Conservation (phyloP, 2,888 invertebrate genomes). For the Ophion ellenae region DNA sequence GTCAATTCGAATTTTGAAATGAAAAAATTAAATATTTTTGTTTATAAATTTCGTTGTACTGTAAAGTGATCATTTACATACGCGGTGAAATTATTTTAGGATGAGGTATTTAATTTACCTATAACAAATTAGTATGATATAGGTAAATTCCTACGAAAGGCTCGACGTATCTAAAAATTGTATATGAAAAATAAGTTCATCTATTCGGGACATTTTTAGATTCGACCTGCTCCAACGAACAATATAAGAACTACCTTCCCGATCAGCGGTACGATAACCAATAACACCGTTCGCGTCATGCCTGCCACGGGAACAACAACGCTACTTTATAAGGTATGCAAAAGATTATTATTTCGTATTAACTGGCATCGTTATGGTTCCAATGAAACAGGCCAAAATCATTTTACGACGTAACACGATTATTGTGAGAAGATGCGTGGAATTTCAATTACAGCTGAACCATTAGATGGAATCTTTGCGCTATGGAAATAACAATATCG, state of each 20-base stretch:
- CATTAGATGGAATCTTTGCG: no score
- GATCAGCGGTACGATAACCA: conserved; percentile 71
- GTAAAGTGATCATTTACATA: no score
- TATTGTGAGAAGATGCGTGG: no score
- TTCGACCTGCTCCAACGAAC: conserved; percentile 62
- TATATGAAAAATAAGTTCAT: neutral
- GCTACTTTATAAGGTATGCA: conserved; percentile 73
- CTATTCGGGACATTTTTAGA: conserved; percentile 49
- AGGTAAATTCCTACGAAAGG: no score
- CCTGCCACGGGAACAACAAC: conserved; percentile 74
- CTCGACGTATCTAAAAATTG: neutral
- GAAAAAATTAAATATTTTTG: no score
- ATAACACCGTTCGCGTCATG: conserved; percentile 78
- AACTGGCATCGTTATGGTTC: neutral
- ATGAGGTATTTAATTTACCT: no score
- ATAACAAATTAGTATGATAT: no score
- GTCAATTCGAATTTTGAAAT: no score
- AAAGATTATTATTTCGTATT: neutral
- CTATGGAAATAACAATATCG: no score
- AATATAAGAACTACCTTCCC: conserved; percentile 60
- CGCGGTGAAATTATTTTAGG: no score
- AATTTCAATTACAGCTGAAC: no score
- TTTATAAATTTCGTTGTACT: no score
- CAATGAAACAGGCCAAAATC: neutral
- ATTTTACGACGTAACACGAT: neutral